A percentile compares a stretch with the other conserved stretches of the same genome.
Evolutionary conservation across 2,113 vertebrate genomes (phyloP).

Genomic region (Phyllopteryx taeniolatus): DNA sequence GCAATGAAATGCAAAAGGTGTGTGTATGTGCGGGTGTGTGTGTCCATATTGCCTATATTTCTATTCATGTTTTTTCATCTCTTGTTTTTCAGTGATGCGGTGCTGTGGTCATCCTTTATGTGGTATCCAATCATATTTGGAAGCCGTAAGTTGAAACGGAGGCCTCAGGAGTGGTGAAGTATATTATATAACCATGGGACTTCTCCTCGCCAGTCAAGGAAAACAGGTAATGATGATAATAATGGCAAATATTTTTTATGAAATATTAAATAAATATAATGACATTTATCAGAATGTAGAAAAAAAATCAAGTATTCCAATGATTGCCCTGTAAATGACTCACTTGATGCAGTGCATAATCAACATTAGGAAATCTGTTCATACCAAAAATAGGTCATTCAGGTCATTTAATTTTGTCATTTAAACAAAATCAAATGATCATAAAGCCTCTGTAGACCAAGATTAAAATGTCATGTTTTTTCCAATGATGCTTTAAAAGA

Average conservation of each 20-base stretch:
- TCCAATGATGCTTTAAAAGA: conserved; percentile 8
- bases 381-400: background rate
- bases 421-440: conserved; percentile 5
- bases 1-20: conserved; percentile 8
- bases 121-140: background rate
- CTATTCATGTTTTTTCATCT: background rate
- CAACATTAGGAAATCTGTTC: background rate
- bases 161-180: background rate
- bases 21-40: conserved; percentile 20
- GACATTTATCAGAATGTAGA: background rate
- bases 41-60: conserved; percentile 2
- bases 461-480: background rate
- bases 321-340: background rate
- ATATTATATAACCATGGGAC: background rate
- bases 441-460: background rate
- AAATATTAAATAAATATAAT: background rate
- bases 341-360: background rate
- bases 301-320: background rate
- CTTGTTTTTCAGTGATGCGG: background rate
- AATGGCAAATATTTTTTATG: background rate
- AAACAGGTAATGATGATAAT: background rate
- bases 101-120: background rate
- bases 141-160: background rate
- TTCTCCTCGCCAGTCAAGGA: background rate
- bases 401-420: conserved; percentile 9